These are phyloP conservation scores for Pharmacophagus antenor DNA, from an alignment of 2,888 invertebrate species.

Conservation along the genomic window DNA sequence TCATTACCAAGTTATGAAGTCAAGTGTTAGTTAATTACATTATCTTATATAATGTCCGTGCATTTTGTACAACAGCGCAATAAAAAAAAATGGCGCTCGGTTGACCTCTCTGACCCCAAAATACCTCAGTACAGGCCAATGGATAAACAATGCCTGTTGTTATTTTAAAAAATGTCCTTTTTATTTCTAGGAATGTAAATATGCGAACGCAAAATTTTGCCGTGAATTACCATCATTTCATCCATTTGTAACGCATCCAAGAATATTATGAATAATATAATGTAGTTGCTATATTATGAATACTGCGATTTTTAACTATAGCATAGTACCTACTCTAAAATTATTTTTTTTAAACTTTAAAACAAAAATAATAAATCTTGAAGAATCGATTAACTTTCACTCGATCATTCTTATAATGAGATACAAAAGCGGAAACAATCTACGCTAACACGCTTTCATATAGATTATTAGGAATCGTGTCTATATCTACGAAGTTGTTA, in stretches of 20 bases:
- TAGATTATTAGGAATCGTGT: slow-evolving; percentile 43
- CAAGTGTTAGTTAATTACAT: slow-evolving; percentile 23
- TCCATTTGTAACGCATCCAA: background rate
- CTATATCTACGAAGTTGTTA: slow-evolving; percentile 64
- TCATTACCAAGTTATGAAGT: slow-evolving; percentile 23
- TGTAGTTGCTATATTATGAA: background rate
- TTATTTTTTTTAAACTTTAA: background rate
- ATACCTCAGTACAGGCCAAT: slow-evolving; percentile 2
- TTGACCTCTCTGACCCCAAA: slow-evolving; percentile 26
- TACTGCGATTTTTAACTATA: background rate
- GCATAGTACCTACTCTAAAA: too few relatives aligned
- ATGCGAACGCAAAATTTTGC: background rate
- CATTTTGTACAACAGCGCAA: slow-evolving; percentile 24
- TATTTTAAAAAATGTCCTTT: slow-evolving; percentile 5
- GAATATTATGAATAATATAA: background rate
- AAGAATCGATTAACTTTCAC: slow-evolving; percentile 2
- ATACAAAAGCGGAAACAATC: slow-evolving; percentile 27
- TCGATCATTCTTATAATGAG: slow-evolving; percentile 17
- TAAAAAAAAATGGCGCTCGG: slow-evolving; percentile 20
- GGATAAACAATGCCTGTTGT: slow-evolving; percentile 12
- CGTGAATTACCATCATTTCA: background rate
- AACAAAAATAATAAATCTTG: background rate
- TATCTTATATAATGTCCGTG: slow-evolving; percentile 24
- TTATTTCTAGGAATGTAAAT: background rate
- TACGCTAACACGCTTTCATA: slow-evolving; percentile 19